Percentiles rank a stretch among this genome's conserved stretches.
Evolutionary conservation across 2,888 invertebrate species (phyloP).

Genomic region (Pterobdella sp.): DNA sequence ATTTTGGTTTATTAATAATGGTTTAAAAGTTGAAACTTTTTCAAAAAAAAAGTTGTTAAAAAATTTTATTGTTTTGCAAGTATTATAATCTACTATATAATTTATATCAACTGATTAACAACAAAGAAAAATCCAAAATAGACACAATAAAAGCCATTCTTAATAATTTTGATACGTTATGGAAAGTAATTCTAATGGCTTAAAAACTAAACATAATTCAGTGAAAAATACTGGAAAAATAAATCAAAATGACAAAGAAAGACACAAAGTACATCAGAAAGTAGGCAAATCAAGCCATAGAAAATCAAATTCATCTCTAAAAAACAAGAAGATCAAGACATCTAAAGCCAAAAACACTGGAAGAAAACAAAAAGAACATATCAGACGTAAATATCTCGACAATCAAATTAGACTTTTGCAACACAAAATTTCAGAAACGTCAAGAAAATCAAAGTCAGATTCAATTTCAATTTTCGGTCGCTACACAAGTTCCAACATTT

Average conservation of each 20-base stretch:
- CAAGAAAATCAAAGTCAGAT: background rate
- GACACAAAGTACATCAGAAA: background rate
- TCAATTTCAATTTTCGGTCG: conserved; percentile 18
- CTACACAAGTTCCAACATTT: conserved; percentile 20
- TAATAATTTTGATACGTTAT: too few species aligned
- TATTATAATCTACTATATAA: too few species aligned
- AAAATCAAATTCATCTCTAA: background rate
- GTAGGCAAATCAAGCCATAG: background rate
- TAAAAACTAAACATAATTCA: too few species aligned
- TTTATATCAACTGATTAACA: too few species aligned
- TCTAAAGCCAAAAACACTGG: background rate
- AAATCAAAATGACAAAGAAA: background rate
- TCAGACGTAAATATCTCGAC: background rate
- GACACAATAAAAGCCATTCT: too few species aligned
- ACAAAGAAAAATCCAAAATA: too few species aligned
- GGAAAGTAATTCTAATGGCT: too few species aligned
- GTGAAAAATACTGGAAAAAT: too few species aligned
- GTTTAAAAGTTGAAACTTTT: too few species aligned
- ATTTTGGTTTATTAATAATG: too few species aligned
- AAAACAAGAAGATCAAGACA: background rate
- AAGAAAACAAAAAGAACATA: background rate
- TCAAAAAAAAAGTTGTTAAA: too few species aligned
- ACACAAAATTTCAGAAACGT: background rate
- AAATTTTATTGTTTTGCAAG: too few species aligned
- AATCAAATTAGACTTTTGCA: background rate